Conservation (phyloP, 2,888 invertebrate genomes). For the Drosophila heteroneura region DNA sequence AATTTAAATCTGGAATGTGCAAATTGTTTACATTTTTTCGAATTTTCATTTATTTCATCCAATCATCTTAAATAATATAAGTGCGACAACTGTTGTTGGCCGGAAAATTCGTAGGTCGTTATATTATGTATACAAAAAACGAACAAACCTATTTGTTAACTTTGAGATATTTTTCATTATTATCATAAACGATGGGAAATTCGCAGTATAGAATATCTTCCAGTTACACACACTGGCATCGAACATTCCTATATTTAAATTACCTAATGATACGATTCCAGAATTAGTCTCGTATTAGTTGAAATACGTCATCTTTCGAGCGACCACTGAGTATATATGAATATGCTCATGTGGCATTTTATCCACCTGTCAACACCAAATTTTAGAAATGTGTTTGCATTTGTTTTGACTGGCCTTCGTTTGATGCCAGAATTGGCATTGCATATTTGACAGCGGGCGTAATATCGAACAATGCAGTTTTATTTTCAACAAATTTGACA, state of each 20-base stretch:
- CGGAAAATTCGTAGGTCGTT: too few relatives aligned
- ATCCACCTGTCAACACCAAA: constrained; percentile 63
- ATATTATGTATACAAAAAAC: too few relatives aligned
- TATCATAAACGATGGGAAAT: background rate
- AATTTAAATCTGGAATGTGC: too few relatives aligned
- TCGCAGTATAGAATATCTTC: background rate
- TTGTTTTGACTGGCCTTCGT: constrained; percentile 62
- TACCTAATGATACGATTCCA: constrained; percentile 10
- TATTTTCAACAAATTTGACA: background rate
- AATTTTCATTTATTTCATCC: too few relatives aligned
- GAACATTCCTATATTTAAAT: background rate
- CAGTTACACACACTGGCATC: background rate
- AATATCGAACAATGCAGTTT: constrained; percentile 46
- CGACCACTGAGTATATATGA: constrained; percentile 23
- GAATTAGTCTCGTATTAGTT: constrained; percentile 32
- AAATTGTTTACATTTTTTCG: too few relatives aligned
- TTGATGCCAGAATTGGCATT: constrained; percentile 48
- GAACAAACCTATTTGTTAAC: background rate
- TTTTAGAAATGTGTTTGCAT: constrained; percentile 43
- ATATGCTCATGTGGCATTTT: constrained; percentile 12
- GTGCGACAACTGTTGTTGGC: too few relatives aligned
- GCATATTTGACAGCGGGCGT: constrained; percentile 37
- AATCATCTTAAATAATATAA: too few relatives aligned
- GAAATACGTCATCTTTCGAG: constrained; percentile 56
- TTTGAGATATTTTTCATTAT: background rate